A percentile compares a stretch with the other conserved stretches of the same genome.
These are phyloP conservation scores for Apamea sordens DNA, from an alignment of 2,888 invertebrate genomes.

Conservation along the genomic window DNA sequence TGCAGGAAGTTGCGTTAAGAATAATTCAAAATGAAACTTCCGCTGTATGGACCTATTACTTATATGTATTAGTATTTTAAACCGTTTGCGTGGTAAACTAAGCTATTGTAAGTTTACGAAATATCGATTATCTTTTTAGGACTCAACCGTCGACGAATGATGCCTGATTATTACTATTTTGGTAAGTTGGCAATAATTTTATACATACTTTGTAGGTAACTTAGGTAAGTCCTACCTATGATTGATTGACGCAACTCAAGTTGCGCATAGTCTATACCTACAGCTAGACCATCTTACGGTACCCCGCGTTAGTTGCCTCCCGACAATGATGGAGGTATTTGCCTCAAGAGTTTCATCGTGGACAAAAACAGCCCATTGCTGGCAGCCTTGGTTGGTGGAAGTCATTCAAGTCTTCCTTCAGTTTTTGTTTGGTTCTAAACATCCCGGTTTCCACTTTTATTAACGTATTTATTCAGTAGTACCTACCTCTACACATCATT, in stretches of 20 bases:
- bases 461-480: background rate
- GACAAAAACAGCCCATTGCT: background rate
- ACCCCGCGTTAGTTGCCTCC: background rate
- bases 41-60: background rate
- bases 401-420: background rate
- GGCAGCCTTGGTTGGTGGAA: background rate
- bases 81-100: background rate
- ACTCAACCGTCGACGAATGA: constrained; percentile 58
- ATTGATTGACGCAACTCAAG: background rate
- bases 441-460: background rate
- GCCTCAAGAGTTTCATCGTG: background rate
- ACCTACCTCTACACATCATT: background rate
- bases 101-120: background rate
- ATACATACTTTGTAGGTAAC: background rate
- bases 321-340: background rate
- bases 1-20: constrained; percentile 20
- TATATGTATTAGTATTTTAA: background rate
- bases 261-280: background rate
- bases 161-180: constrained; percentile 62
- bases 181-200: constrained; percentile 53
- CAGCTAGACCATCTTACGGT: no score
- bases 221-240: no score
- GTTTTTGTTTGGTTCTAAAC: background rate
- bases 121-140: constrained; percentile 51
- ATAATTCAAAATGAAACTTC: constrained; percentile 3